phyloP scores from a whole-genome alignment of 2,888 invertebrate species.

The Apeira syringaria region DNA sequence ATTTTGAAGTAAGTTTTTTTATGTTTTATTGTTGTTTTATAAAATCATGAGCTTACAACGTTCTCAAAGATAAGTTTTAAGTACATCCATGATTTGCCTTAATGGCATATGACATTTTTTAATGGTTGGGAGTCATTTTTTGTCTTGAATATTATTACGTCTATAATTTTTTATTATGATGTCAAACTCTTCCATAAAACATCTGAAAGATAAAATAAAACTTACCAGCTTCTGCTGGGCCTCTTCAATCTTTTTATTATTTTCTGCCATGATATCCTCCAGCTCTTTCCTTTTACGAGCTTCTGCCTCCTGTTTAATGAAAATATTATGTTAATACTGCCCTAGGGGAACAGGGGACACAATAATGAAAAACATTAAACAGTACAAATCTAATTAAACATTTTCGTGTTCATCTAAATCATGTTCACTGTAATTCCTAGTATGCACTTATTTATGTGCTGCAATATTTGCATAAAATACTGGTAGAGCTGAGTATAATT shows the following conservation, averaged over 20 bases:
- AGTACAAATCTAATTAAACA: conserved; percentile 7
- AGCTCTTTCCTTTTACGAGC: conserved; percentile 97
- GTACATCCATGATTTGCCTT: too few relatives aligned
- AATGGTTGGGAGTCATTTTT: too few relatives aligned
- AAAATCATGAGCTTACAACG: too few relatives aligned
- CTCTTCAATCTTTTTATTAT: conserved; percentile 98
- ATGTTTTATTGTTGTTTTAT: too few relatives aligned
- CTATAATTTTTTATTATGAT: too few relatives aligned
- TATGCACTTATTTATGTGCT: neutral
- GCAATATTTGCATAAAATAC: neutral
- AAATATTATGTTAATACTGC: conserved; percentile 65
- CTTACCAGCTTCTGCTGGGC: conserved; percentile 97
- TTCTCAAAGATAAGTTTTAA: too few relatives aligned
- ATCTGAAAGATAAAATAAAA: conserved; percentile 34
- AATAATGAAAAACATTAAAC: conserved; percentile 9
- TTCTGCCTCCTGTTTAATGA: conserved; percentile 97
- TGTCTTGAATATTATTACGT: too few relatives aligned
- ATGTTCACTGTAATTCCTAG: conserved; percentile 6
- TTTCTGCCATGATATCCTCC: conserved; percentile 98
- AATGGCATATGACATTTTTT: too few relatives aligned
- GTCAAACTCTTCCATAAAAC: too few relatives aligned
- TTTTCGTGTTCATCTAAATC: conserved; percentile 9
- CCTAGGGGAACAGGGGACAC: conserved; percentile 27
- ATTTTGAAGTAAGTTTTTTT: too few relatives aligned
- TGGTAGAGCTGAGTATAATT: neutral